These are phyloP conservation scores for Plectropomus leopardus DNA, from an alignment of 2,113 vertebrate genomes.

Conservation along the genomic window DNA sequence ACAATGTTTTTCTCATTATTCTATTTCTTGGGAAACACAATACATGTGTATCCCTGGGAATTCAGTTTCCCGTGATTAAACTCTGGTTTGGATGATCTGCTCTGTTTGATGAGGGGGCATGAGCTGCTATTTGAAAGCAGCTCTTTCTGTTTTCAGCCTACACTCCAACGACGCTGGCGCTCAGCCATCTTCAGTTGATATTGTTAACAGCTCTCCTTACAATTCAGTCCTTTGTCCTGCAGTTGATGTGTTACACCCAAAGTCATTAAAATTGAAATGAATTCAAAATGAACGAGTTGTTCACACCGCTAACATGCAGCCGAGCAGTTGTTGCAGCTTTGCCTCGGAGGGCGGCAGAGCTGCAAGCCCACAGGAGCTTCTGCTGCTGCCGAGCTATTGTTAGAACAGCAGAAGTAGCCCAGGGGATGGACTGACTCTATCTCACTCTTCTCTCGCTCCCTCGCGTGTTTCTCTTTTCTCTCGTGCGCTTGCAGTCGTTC, in stretches of 20 bases:
- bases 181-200: not conserved
- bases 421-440: slow-evolving; percentile 69
- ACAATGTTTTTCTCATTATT: too few relatives aligned
- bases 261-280: slow-evolving; percentile 61
- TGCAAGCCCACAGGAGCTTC: slow-evolving; percentile 73
- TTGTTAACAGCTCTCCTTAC: slow-evolving; percentile 29
- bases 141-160: slow-evolving; percentile 10
- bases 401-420: slow-evolving; percentile 76
- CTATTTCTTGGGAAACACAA: too few relatives aligned
- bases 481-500: slow-evolving; percentile 19
- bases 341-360: slow-evolving; percentile 59
- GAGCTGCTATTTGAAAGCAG: slow-evolving; percentile 21
- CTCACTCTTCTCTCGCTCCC: slow-evolving; percentile 44
- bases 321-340: slow-evolving; percentile 63
- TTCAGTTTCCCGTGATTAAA: too few relatives aligned
- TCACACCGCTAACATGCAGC: slow-evolving; percentile 48
- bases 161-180: not conserved
- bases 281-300: slow-evolving; percentile 49
- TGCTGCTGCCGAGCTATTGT: slow-evolving; percentile 77
- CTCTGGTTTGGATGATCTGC: not conserved
- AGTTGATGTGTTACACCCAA: slow-evolving; percentile 28
- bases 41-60: too few relatives aligned
- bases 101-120: not conserved
- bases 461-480: slow-evolving; percentile 41
- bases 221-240: slow-evolving; percentile 41